Evolutionary conservation across 2,113 vertebrate species (phyloP).

Genomic region (Pelusios castaneus): DNA sequence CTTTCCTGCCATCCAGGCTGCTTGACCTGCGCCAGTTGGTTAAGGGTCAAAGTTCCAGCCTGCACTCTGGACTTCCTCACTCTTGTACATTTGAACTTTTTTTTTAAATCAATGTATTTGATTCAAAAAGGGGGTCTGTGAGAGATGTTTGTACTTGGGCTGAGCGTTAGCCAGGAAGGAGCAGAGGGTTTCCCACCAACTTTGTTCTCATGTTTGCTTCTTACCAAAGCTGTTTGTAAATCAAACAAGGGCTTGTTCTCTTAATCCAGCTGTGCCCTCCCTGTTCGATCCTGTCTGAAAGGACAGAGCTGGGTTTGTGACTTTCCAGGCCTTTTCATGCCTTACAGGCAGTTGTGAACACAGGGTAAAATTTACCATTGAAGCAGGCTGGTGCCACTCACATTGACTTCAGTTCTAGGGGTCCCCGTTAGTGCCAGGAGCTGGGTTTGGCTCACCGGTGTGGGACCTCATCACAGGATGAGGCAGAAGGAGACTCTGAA

Average conservation of each 20-base stretch:
- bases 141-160: constrained; percentile 11
- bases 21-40: neutral
- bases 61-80: neutral
- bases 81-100: neutral
- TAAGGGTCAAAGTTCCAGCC: neutral
- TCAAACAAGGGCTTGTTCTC: constrained; percentile 44
- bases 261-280: constrained; percentile 48
- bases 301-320: constrained; percentile 51
- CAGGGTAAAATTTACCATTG: constrained; percentile 6
- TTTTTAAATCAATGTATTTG: neutral
- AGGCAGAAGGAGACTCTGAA: neutral
- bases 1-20: accelerated
- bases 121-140: neutral
- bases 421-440: accelerated
- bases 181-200: constrained; percentile 16
- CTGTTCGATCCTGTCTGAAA: constrained; percentile 60
- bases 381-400: neutral
- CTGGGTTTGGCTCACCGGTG: neutral
- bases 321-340: constrained; percentile 46
- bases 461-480: neutral
- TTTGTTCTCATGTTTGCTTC: constrained; percentile 52
- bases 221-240: constrained; percentile 38
- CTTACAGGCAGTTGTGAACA: constrained; percentile 28
- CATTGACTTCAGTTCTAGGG: neutral
- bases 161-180: constrained; percentile 32